phyloP scores from a whole-genome alignment of 2,888 invertebrate genomes.

The Thymelicus sylvestris region DNA sequence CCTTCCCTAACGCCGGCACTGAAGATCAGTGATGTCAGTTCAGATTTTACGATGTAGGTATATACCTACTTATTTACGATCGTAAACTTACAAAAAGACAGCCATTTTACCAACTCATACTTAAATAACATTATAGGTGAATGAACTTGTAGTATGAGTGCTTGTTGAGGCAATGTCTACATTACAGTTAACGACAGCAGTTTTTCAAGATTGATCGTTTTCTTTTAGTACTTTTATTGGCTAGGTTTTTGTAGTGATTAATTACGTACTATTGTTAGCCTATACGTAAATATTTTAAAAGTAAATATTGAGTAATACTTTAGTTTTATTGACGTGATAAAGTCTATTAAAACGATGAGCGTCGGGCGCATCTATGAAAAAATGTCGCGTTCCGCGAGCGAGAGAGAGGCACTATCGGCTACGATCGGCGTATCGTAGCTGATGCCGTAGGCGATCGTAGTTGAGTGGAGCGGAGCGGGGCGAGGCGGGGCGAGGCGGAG shows the following conservation, averaged over 20 bases:
- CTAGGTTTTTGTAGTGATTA: background rate
- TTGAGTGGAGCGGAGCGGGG: too few species aligned
- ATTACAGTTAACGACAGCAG: background rate
- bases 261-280: background rate
- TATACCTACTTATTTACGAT: slow-evolving; percentile 5
- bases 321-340: too few species aligned
- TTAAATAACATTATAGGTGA: slow-evolving; percentile 37
- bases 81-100: background rate
- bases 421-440: too few species aligned
- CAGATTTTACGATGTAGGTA: background rate
- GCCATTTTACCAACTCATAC: slow-evolving; percentile 25
- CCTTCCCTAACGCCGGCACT: too few species aligned
- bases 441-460: too few species aligned
- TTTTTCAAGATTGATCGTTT: slow-evolving; percentile 5
- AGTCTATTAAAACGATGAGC: too few species aligned
- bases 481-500: too few species aligned
- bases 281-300: background rate
- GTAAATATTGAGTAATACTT: background rate
- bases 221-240: background rate
- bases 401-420: too few species aligned
- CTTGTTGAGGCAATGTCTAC: background rate
- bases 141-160: slow-evolving; percentile 31
- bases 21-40: background rate
- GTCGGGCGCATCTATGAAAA: too few species aligned
- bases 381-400: too few species aligned